Conservation (phyloP, 2,797 vertebrate genomes). For the Pelochelys cantorii region DNA sequence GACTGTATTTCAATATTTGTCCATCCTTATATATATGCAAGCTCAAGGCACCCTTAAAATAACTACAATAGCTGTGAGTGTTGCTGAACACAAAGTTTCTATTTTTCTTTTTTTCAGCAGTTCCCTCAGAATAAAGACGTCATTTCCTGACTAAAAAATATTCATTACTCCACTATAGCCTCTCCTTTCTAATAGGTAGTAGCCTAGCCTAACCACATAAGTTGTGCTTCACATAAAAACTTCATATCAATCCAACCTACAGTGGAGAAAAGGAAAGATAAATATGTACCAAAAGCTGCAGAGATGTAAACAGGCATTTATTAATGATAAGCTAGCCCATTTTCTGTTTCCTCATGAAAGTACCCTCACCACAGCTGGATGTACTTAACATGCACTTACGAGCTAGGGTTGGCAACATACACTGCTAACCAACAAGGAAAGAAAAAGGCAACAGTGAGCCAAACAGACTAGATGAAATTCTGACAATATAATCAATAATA, state of each 20-base stretch:
- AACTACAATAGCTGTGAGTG: not conserved
- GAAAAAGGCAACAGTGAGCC: not conserved
- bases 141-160: not conserved
- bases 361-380: not conserved
- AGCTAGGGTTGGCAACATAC: not conserved
- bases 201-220: not conserved
- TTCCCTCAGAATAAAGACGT: not conserved
- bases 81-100: not conserved
- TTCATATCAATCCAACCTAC: rapidly evolving
- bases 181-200: not conserved
- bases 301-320: not conserved
- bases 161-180: not conserved
- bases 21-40: not conserved
- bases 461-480: not conserved
- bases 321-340: not conserved
- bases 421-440: not conserved
- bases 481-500: not conserved
- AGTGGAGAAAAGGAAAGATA: not conserved
- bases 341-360: not conserved
- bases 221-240: not conserved
- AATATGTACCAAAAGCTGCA: not conserved
- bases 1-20: not conserved
- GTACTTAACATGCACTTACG: not conserved
- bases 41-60: not conserved
- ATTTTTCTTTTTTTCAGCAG: not conserved